phyloP scores from a whole-genome alignment of 2,888 invertebrate species.

The Heterodera filipjevi region DNA sequence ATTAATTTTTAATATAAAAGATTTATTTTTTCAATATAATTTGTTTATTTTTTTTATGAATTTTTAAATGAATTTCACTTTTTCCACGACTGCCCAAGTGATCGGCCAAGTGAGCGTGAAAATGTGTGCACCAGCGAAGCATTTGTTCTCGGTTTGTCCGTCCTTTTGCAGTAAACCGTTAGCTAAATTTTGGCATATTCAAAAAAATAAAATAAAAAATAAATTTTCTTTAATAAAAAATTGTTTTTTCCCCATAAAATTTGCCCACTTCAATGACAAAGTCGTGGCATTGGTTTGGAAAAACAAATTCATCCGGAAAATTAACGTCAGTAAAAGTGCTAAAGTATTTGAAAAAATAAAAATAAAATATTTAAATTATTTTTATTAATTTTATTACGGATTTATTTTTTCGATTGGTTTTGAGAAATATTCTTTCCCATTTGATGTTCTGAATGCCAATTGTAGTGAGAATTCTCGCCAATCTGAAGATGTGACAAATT shows the following conservation, averaged over 20 bases:
- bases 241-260: neutral
- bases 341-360: too few species aligned
- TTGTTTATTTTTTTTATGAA: conserved; percentile 1
- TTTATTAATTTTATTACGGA: conserved; percentile 13
- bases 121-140: conserved; percentile 36
- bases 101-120: conserved; percentile 40
- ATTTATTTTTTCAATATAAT: neutral
- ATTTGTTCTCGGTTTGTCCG: conserved; percentile 35
- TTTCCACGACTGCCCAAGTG: conserved; percentile 40
- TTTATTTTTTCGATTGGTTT: conserved; percentile 38
- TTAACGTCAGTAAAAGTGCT: conserved; percentile 38
- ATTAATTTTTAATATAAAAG: neutral
- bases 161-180: conserved; percentile 36
- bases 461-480: conserved; percentile 39
- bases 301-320: conserved; percentile 38
- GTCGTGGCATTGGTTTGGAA: conserved; percentile 39
- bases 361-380: neutral
- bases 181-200: too few species aligned
- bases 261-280: conserved; percentile 34
- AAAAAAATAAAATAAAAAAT: neutral
- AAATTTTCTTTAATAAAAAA: neutral
- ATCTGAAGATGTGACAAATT: conserved; percentile 31
- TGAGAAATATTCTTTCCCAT: conserved; percentile 36
- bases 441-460: conserved; percentile 29
- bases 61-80: too few species aligned